Base-by-base conservation (phyloP, 2,797 vertebrate species). In the Lacerta viridis region DNA sequence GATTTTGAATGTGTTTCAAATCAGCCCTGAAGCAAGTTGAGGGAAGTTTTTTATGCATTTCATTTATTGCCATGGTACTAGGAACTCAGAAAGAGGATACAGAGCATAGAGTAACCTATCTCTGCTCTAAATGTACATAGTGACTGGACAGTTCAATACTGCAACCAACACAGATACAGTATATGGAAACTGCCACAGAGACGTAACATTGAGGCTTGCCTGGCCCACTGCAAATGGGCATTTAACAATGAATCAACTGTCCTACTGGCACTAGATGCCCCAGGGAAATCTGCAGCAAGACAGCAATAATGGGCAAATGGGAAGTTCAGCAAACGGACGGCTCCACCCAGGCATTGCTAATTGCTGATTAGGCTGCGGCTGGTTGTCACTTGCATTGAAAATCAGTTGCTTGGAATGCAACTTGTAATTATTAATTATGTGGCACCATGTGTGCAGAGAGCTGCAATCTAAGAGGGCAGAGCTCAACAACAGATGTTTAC, bases 181-280 rank as follows among this genome's bases (percentile, higher is more conserved):
- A 79, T 76, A 80, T 94, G 94, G 93, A 94, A 95, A 96, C 75
- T 86, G 88, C 64, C 86, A 74, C 85, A 91, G 46, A 43, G 86
- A 7, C 39, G 39, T 89, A 88, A 94, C 91, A 95, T 93, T 84
- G 85, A 79, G 85, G 91, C 93, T 94, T 81, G 84, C 94, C 91
- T 89, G 89, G 92, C 86, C 27, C 86, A 36, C 86, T 91, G 90
- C 93, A 94, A 92, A 92, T 94, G 93, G n/a, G 90, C 93, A 94
- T 91, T 93, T 92, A 91, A 95, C 93, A 96, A 95, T 83, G 90
- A 77, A 46, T 89, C 84, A 83, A 94, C 91, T 95, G 94, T 95
- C 91, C 90, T n/a, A n/a, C 55, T 88, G 89, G 90, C 50, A 90
- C 92, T 88, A 0, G 0, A 68, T 66, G 92, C 94, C 93, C 89